Conservation (phyloP, 2,888 invertebrate genomes). For the Drosophila siamana region DNA sequence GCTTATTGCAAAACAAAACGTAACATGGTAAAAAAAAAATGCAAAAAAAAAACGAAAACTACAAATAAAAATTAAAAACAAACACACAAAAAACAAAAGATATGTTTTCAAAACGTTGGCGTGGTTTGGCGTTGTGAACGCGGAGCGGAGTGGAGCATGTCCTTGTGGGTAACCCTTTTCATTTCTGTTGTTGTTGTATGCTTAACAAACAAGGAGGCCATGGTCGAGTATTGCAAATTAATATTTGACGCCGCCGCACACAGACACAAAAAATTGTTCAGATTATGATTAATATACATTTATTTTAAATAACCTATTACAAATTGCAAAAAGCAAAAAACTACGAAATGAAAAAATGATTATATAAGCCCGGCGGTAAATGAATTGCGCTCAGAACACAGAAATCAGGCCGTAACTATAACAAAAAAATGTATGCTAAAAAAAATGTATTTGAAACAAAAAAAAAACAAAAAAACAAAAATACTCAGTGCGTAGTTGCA, state of each 20-base stretch:
- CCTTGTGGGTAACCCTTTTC: conserved; percentile 51
- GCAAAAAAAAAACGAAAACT: conserved; percentile 20
- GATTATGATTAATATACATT: conserved; percentile 46
- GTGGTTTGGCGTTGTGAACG: conserved; percentile 41
- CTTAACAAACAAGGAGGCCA: conserved; percentile 40
- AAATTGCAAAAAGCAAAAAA: conserved; percentile 37
- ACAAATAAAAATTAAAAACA: conserved; percentile 17
- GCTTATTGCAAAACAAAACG: conserved; percentile 44
- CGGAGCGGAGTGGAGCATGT: conserved; percentile 52
- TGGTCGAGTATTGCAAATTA: conserved; percentile 37
- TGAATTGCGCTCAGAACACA: conserved; percentile 28
- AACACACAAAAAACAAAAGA: conserved; percentile 20
- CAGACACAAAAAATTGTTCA: conserved; percentile 22
- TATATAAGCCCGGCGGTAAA: conserved; percentile 24
- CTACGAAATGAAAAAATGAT: conserved; percentile 30
- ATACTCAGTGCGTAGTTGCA: conserved; percentile 22
- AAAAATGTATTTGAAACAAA: conserved; percentile 15
- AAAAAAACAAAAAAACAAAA: conserved; percentile 18
- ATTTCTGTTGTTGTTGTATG: conserved; percentile 51
- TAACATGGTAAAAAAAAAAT: conserved; percentile 25
- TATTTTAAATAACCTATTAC: conserved; percentile 40
- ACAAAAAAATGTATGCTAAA: conserved; percentile 31
- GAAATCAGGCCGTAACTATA: conserved; percentile 35
- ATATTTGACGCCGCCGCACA: conserved; percentile 18
- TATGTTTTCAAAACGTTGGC: conserved; percentile 48